These are phyloP conservation scores for Lycophotia porphyrea DNA, from an alignment of 2,888 invertebrate species.

Conservation along the genomic window DNA sequence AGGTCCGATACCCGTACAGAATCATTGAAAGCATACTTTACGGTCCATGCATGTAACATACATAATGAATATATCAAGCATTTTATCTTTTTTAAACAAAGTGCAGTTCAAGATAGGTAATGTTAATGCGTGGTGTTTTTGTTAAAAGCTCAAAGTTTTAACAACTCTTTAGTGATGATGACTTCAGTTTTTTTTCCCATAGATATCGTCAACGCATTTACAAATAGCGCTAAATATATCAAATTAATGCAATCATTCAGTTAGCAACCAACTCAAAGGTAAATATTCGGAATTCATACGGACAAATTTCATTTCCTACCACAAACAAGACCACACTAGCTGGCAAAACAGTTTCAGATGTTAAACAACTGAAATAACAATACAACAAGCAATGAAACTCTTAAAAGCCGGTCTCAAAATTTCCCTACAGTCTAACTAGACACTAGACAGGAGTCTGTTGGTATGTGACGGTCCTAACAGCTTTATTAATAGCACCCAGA, in stretches of 20 bases:
- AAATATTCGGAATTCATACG: neutral
- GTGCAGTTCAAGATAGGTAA: neutral
- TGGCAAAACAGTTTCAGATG: slow-evolving; percentile 12
- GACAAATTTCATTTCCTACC: slow-evolving; percentile 10
- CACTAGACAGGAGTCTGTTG: slow-evolving; percentile 27
- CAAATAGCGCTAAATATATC: neutral
- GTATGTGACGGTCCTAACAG: slow-evolving; percentile 58
- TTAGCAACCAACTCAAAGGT: neutral
- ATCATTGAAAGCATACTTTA: slow-evolving; percentile 50
- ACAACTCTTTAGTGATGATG: neutral
- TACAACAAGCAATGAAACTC: slow-evolving; percentile 3
- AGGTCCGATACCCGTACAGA: slow-evolving; percentile 38
- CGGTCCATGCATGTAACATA: slow-evolving; percentile 45
- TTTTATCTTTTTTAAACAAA: slow-evolving; percentile 42
- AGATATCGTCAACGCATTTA: neutral
- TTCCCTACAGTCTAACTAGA: slow-evolving; percentile 30
- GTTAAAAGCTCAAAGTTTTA: neutral
- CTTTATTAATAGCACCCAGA: slow-evolving; percentile 70
- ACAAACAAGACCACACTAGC: slow-evolving; percentile 34
- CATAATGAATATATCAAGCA: slow-evolving; percentile 40
- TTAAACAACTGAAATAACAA: slow-evolving; percentile 28
- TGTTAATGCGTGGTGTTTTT: neutral
- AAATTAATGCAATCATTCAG: neutral
- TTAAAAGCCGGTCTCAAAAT: slow-evolving; percentile 29
- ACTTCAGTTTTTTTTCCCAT: neutral